Percentiles rank a stretch among this genome's conserved stretches.
phyloP scores from a whole-genome alignment of 2,888 invertebrate genomes.

The Drosophila borealis region DNA sequence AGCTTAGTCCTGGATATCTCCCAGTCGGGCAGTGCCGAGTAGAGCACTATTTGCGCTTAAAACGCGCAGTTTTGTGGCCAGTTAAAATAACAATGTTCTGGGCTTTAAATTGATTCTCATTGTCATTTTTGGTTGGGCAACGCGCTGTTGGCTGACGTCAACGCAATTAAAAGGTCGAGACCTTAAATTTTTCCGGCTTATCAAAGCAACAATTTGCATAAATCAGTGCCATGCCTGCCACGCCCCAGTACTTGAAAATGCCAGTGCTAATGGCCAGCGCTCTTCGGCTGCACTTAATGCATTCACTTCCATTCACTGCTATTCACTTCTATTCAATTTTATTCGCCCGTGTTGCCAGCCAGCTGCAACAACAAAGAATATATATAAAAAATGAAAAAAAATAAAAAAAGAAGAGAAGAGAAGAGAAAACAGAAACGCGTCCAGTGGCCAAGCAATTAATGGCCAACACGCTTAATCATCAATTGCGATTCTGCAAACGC shows the following conservation, averaged over 20 bases:
- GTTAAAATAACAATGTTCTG: neutral
- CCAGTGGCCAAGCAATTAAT: slow-evolving; percentile 59
- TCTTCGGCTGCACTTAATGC: slow-evolving; percentile 25
- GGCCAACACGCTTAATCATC: slow-evolving; percentile 54
- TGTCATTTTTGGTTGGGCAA: slow-evolving; percentile 1
- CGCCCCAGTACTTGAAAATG: slow-evolving; percentile 20
- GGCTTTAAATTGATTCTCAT: slow-evolving; percentile 44
- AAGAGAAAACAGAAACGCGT: neutral
- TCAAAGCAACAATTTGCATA: slow-evolving; percentile 60
- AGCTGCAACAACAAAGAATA: neutral
- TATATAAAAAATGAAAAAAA: neutral
- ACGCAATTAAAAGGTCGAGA: slow-evolving; percentile 7
- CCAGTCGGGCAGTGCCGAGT: neutral
- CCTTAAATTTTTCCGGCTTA: slow-evolving; percentile 24
- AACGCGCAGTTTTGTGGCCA: neutral
- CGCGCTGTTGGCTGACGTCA: slow-evolving; percentile 38
- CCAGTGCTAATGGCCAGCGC: slow-evolving; percentile 17
- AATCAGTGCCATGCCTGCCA: slow-evolving; percentile 57
- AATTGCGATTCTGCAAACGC: slow-evolving; percentile 50
- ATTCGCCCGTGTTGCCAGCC: slow-evolving; percentile 4
- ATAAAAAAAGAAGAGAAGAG: neutral
- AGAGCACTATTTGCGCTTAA: neutral
- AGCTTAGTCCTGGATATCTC: too few species aligned
- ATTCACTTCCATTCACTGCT: slow-evolving; percentile 18
- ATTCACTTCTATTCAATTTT: slow-evolving; percentile 20